Evolutionary conservation across 2,113 vertebrate genomes (phyloP), one percentile per base, ranked within the genome.

Genomic region (Scatophagus argus): DNA sequence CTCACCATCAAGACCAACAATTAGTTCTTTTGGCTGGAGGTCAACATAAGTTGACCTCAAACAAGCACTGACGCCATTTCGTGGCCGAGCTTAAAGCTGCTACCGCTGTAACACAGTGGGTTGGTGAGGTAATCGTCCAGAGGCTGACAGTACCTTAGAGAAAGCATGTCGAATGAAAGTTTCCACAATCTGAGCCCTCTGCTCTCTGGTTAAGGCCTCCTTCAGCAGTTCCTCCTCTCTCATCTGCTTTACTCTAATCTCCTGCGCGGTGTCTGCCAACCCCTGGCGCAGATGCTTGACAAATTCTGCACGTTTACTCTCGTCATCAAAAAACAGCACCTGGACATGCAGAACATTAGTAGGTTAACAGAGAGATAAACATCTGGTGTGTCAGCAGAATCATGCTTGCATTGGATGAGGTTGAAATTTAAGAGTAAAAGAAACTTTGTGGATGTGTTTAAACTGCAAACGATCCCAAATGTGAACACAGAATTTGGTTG

Each of bases 151-250:
- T 88, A 98, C 98, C 96, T 98, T 95, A 51, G 96, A 94, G 92
- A 99, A 99, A 11, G 97, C 95, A 3, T 98, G 96, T 67, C 97
- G 95, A 82, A 99, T 98, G 93, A 99, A 99, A 17, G 93, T 96
- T 81, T 99, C 98, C 88, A 99, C 93, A 74, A 97, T 96, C 84
- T 95, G 83, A 77, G 91, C 96, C 71, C 98, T 94, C 83, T 97
- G 95, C 77, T 96, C 93, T 89, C 94, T 96, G 62, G 96, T 99
- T 67, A 98, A 94, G 0, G 98, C 97, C 63, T 87, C 89, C 70
- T 92, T 93, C 81, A 99, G 93, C 13, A 99, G 93, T 29, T 90
- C 90, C 49, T 92, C 92, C 89, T 99, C 96, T 0, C 81, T 92
- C 90, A 94, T 93, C 85, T 96, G 93, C 13, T 52, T 91, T 36